Evolutionary conservation across 2,888 invertebrate species (phyloP).

Genomic region (Campoplex capitator): DNA sequence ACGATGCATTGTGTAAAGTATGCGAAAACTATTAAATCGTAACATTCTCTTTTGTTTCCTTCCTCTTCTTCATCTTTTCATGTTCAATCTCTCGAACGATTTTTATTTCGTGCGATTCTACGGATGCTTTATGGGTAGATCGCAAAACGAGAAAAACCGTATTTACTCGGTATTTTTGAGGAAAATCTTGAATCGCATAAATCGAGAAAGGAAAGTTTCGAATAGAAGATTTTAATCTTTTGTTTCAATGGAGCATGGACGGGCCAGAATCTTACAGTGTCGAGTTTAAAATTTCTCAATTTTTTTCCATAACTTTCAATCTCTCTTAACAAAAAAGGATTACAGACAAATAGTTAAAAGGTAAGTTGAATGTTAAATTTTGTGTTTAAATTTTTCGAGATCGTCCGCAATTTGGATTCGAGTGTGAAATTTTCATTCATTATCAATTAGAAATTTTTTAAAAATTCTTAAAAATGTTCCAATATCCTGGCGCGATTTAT

Average conservation of each 20-base stretch:
- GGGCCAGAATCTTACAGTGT: slow-evolving; percentile 6
- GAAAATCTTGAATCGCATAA: neutral
- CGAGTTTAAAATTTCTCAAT: neutral
- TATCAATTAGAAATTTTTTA: neutral
- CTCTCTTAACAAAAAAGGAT: neutral
- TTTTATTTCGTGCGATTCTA: slow-evolving; percentile 7
- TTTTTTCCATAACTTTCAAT: neutral
- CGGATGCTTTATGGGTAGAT: slow-evolving; percentile 9
- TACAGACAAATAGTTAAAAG: neutral
- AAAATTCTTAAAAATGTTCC: too few species aligned
- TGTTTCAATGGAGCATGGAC: slow-evolving; percentile 8
- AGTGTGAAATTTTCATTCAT: neutral
- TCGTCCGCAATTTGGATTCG: neutral
- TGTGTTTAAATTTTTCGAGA: neutral
- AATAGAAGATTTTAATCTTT: neutral
- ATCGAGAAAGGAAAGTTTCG: slow-evolving; percentile 14
- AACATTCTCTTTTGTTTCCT: slow-evolving; percentile 31
- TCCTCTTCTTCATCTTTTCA: neutral
- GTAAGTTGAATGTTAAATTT: neutral
- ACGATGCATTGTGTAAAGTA: slow-evolving; percentile 49
- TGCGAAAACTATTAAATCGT: slow-evolving; percentile 59
- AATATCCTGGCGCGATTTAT: too few species aligned
- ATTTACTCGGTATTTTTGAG: neutral
- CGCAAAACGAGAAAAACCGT: slow-evolving; percentile 13
- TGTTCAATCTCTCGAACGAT: slow-evolving; percentile 28